Base-by-base conservation (phyloP, 1,140 invertebrate genomes). In the Zophobas atratus region DNA sequence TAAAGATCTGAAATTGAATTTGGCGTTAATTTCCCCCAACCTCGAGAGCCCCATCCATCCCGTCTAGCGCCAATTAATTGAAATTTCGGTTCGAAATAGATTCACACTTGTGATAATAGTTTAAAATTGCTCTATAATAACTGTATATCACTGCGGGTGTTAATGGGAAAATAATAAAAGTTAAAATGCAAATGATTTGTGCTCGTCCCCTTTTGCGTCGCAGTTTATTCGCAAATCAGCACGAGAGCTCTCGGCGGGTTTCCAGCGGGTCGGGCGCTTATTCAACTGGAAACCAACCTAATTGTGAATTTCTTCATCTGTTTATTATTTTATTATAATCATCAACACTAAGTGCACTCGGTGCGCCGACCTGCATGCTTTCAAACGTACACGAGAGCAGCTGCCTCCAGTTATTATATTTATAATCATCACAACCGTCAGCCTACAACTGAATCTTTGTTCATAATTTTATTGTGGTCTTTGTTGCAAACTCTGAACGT, bases 151-250 rank as follows among this genome's bases (percentile, higher is more conserved):
- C 77, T 48, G 71, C 77, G 77, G 77, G 77, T 78, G 77, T 78
- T 78, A 78, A 78, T 78, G 70, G 77, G 77, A 73, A 78, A 78
- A 78, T 78, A 78, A 78, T 78, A 71, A 78, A 78, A 78, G 60
- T 78, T 78, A 78, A 78, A 78, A 78, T 78, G 77, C 77, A 78
- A 78, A 78, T 78, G 71, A 78, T 70, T 78, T 78, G 77, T 78
- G 77, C 60, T 78, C 70, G 60, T 75, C 77, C 77, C 77, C 77
- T 78, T 70, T 57, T 57, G 60, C 51, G 55, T 73, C 71, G 71
- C 77, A 75, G 57, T 56, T 71, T 70, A 79, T 79, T 79, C 49
- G 43, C 73, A 79, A 79, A 79, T 79, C 73, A 79, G 74, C 77
- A 73, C 60, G 73, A 79, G 77, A 72, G 71, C 77, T 53, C 77